A percentile compares a stretch with the other conserved stretches of the same genome.
Evolutionary conservation across 2,797 vertebrate species (phyloP).

Genomic region (Austrolebias charrua): DNA sequence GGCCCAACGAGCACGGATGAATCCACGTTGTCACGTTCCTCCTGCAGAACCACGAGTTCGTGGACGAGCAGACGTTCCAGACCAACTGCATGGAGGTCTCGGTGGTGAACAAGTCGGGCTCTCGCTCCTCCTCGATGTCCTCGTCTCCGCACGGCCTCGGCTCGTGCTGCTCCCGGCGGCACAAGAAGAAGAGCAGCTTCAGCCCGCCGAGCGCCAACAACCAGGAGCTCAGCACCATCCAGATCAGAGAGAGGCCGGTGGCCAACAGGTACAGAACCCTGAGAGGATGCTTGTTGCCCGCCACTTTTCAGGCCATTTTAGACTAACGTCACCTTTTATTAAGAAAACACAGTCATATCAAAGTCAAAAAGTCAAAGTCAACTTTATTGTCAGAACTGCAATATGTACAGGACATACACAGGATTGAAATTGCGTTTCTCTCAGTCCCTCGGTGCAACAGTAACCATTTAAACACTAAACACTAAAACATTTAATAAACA

Average conservation of each 20-base stretch:
- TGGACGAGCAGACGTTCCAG: conserved; percentile 96
- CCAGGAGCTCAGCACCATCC: conserved; percentile 97
- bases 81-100: conserved; percentile 95
- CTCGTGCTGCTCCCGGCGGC: conserved; percentile 91
- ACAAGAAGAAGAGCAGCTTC: conserved; percentile 92
- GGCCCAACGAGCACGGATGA: conserved; percentile 32
- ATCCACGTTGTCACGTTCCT: conserved; percentile 16
- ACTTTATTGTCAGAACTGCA: too few species aligned
- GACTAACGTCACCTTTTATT: too few species aligned
- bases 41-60: conserved; percentile 94
- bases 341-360: too few species aligned
- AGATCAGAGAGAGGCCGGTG: conserved; percentile 92
- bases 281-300: too few species aligned
- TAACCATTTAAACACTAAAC: too few species aligned
- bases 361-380: too few species aligned
- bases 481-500: too few species aligned
- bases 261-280: conserved; percentile 87
- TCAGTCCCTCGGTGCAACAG: too few species aligned
- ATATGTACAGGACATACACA: too few species aligned
- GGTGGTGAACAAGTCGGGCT: conserved; percentile 87
- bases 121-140: conserved; percentile 84
- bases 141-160: conserved; percentile 86
- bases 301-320: too few species aligned
- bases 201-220: conserved; percentile 90
- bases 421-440: too few species aligned